Evolutionary conservation across 1,140 invertebrate genomes (phyloP).

Genomic region (Anastatus disparis): DNA sequence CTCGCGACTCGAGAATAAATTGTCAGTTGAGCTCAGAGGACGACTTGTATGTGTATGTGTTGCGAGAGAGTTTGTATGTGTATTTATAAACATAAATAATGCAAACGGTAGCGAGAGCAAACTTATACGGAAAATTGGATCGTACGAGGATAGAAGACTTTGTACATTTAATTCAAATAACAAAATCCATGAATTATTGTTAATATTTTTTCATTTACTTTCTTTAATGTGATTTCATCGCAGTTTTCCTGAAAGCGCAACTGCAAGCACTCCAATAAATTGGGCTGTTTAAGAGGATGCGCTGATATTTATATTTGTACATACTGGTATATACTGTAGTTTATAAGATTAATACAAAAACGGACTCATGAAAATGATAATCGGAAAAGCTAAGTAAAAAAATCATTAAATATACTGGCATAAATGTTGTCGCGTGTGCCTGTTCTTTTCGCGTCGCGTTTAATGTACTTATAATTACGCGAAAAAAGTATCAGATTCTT

Average conservation of each 20-base stretch:
- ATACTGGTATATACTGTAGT: conserved; percentile 24
- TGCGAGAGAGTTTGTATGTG: no score
- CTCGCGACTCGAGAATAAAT: no score
- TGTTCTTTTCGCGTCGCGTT: conserved; percentile 18
- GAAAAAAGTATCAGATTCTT: not conserved
- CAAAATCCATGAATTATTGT: not conserved
- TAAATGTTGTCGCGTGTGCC: conserved; percentile 29
- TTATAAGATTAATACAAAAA: conserved; percentile 11
- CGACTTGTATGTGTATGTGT: no score
- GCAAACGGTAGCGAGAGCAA: conserved; percentile 1
- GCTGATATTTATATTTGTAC: conserved; percentile 30
- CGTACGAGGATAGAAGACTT: not conserved
- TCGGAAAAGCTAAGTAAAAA: not conserved
- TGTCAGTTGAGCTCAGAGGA: no score
- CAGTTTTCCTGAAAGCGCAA: not conserved
- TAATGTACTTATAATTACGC: conserved; percentile 22
- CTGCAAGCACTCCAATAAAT: not conserved
- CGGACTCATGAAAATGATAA: not conserved
- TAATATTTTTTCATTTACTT: no score
- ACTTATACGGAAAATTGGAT: not conserved
- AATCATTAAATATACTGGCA: conserved; percentile 22
- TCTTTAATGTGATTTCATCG: not conserved
- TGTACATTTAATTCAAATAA: not conserved
- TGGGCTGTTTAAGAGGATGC: not conserved
- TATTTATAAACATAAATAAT: not conserved